Evolutionary conservation across 2,797 vertebrate genomes (phyloP).

Genomic region (Eulemur rubriventer): DNA sequence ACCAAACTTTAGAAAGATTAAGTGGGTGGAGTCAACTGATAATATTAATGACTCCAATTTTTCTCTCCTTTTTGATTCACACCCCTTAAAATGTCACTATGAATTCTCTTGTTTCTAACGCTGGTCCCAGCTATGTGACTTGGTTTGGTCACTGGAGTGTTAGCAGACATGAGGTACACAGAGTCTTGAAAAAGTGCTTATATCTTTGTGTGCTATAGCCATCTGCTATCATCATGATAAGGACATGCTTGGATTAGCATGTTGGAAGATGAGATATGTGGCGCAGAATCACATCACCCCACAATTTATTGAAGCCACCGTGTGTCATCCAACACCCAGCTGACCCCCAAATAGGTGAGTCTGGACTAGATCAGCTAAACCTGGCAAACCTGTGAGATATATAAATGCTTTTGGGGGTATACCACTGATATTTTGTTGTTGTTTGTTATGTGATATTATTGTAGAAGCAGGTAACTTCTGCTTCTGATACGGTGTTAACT

Average conservation of each 20-base stretch:
- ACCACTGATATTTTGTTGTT: neutral
- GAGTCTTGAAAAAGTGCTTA: neutral
- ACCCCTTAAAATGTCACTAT: neutral
- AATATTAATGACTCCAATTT: neutral
- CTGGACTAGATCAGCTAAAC: neutral
- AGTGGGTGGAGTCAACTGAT: neutral
- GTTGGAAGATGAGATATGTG: neutral
- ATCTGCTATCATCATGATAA: neutral
- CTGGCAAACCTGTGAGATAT: neutral
- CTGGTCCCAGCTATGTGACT: neutral
- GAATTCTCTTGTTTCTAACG: neutral
- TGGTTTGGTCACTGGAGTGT: neutral
- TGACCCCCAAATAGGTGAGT: neutral
- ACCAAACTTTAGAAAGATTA: neutral
- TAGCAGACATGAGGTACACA: neutral
- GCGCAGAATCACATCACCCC: neutral
- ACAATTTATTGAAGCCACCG: neutral
- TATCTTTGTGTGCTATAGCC: neutral
- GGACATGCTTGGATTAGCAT: neutral
- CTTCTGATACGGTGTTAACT: neutral
- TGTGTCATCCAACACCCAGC: neutral
- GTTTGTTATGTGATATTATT: neutral
- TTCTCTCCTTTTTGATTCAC: neutral
- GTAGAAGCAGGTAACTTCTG: neutral
- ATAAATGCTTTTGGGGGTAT: neutral